Base-by-base conservation (phyloP, 2,888 invertebrate species). In the Alsophila aescularia region DNA sequence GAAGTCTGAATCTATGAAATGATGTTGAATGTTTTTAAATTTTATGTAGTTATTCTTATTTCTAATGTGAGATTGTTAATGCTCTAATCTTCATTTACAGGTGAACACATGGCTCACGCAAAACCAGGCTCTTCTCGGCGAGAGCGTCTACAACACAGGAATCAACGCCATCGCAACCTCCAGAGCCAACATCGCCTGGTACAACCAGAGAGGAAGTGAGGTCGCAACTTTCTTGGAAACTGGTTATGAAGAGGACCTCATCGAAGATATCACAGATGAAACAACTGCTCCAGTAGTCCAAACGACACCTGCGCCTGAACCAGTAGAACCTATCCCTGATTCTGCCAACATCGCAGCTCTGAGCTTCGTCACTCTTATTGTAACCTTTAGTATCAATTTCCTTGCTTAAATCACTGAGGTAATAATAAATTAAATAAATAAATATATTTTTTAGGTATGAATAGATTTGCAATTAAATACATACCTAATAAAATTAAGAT, bases 151-250 rank as follows among this genome's bases (percentile, higher is more conserved):
- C 57, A 67, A 67, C n/a, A 73, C 74, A 1, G 81, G 72, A 0
- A 52, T 71, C 0, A 67, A 50, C 13, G 85, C 81, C 5, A 72
- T 83, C 0, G 58, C 58, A 0, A 60, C 73, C 1, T 67, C 85
- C 1, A 75, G 82, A 34, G 13, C 27, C 1, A 87, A 87, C 58
- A 66, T 87, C 0, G 58, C 29, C 0, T 90, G 89, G 85, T 81
- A 83, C 6, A 32, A 39, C 1, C 18, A 51, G 1, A 80, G 88
- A 21, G 53, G 74, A 1, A 13, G 56, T 0, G 91, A 91, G 51
- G 74, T 90, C 29, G 62, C 60, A 0, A 34, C 39, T 0, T 91
- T 75, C 67, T 85, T 90, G 27, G 83, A 86, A 2, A 71, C 57
- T 36, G 90, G 90, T 29, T 91, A 81, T 48, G 69, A 74, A 0